Evolutionary conservation across 2,888 invertebrate species (phyloP).

Genomic region (Alentia gelatinosa): DNA sequence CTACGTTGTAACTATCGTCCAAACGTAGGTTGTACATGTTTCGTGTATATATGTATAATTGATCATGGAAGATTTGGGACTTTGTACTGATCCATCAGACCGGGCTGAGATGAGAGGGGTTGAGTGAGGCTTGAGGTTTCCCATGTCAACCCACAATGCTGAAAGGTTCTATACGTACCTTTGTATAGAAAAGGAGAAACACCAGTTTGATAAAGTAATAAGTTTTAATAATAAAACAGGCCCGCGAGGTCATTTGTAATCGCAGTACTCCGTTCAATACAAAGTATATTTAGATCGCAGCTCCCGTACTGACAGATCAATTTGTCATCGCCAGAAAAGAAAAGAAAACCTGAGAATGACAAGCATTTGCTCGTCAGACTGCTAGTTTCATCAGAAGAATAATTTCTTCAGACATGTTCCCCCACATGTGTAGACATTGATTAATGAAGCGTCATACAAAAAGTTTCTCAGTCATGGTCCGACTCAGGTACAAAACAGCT

Average conservation of each 20-base stretch:
- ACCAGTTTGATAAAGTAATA: background rate
- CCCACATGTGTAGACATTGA: background rate
- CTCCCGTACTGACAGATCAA: background rate
- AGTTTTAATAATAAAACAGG: background rate
- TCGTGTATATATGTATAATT: too few relatives aligned
- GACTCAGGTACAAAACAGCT: constrained; percentile 3
- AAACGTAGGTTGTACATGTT: too few relatives aligned
- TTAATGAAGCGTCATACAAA: background rate
- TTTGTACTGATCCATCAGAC: background rate
- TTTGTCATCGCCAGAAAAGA: background rate
- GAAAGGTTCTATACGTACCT: background rate
- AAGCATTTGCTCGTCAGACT: background rate
- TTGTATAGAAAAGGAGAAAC: background rate
- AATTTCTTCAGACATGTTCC: background rate
- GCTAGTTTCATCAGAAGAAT: background rate
- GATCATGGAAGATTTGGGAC: constrained; percentile 20
- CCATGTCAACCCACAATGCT: background rate
- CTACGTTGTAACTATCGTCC: background rate
- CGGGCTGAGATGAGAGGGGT: background rate
- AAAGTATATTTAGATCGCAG: background rate
- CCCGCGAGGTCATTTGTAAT: background rate
- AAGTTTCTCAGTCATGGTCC: background rate
- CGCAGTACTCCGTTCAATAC: background rate
- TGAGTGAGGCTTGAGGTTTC: too few relatives aligned
- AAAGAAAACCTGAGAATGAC: background rate